Base-by-base conservation (phyloP, 1,140 invertebrate genomes). In the Akabosia matsudoensis region DNA sequence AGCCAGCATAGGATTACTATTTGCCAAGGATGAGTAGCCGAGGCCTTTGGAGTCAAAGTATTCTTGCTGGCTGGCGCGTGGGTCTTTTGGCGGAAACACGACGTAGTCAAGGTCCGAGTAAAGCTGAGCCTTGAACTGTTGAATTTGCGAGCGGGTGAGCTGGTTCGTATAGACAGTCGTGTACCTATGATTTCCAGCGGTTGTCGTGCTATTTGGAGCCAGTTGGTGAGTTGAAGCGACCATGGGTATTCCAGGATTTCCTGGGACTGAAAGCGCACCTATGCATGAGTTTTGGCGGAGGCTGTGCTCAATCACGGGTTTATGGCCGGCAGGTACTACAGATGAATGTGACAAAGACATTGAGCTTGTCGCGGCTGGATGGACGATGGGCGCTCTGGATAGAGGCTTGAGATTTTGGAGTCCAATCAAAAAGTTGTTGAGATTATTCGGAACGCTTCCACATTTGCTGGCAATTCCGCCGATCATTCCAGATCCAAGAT, bases 91-190 rank as follows among this genome's bases (percentile, higher is more conserved):
- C 0, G 93, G 93, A 82, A 94, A 96, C 83, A 95, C 92, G 0
- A 95, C 93, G 82, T 93, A 96, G 83, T 96, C 93, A 3, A 93
- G 92, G 81, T 95, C 93, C 45, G 93, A 94, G 79, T 93, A 93
- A 22, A 95, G 87, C 82, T 95, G 93, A 81, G 93, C 92, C 82
- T 93, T 91, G 81, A 93, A 95, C 77, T 92, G 90, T 79, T 93
- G 91, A 72, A 93, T 90, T 78, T 93, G 92, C 31, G 91, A 91
- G 22, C 90, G 86, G 0, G 91, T 91, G 16, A 93, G 85, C 77
- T 91, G 90, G 75, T 88, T 89, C 1, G 90, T 89, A 81, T 87
- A 88, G 26, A 91, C 85, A 0, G 89, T 89, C 7, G 83, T 83
- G 30, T 82, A 81, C 34, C 76, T 78, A 73, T 88, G 31, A 45